phyloP scores from a whole-genome alignment of 2,888 invertebrate genomes.

The Archips xylosteana region DNA sequence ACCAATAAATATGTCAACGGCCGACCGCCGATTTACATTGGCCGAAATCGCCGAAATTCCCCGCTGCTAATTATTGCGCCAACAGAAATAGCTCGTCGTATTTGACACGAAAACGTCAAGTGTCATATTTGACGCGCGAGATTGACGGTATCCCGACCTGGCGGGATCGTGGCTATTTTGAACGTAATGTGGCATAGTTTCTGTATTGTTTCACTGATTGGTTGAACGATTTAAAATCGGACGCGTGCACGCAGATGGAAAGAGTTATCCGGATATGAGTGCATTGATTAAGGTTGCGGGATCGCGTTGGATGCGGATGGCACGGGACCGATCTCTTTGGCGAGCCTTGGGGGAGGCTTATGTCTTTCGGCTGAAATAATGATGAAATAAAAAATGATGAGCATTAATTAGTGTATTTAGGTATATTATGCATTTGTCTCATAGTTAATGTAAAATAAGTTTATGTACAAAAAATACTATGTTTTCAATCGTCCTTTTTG shows the following conservation, averaged over 20 bases:
- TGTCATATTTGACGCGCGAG: conserved; percentile 57
- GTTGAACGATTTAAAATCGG: neutral
- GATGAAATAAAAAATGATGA: no score
- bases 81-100: conserved; percentile 53
- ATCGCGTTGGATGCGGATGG: no score
- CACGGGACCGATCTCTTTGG: no score
- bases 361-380: no score
- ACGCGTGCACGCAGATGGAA: neutral
- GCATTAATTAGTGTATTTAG: no score
- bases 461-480: no score
- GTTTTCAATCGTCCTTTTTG: no score
- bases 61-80: conserved; percentile 45
- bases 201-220: conserved; percentile 27
- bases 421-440: no score
- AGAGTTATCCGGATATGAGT: no score
- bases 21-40: conserved; percentile 3
- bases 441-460: no score
- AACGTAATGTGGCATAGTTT: conserved; percentile 24
- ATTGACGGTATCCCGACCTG: conserved; percentile 41
- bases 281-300: no score
- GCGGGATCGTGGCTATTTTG: conserved; percentile 29
- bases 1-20: conserved; percentile 15
- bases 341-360: no score
- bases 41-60: conserved; percentile 7
- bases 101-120: conserved; percentile 56